A percentile compares a stretch with the other conserved stretches of the same genome.
These are phyloP conservation scores for Fissipunctia ypsillon DNA, from an alignment of 2,888 invertebrate genomes.

Conservation along the genomic window DNA sequence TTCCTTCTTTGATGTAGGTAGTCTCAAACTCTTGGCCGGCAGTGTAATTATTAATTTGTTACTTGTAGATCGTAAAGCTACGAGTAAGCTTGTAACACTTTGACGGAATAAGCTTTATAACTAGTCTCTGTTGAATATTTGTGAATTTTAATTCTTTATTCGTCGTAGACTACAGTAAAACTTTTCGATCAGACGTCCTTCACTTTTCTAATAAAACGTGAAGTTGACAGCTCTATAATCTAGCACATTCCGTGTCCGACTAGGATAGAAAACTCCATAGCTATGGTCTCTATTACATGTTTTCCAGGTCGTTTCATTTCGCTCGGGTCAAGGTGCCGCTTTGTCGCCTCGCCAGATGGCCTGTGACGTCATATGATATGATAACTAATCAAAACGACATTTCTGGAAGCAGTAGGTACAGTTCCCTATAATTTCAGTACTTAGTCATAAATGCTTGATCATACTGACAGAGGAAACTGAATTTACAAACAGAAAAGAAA, in stretches of 20 bases:
- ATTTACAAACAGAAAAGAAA: neutral
- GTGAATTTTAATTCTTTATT: neutral
- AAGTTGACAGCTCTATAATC: constrained; percentile 1
- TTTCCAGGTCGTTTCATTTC: constrained; percentile 45
- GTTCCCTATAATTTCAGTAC: neutral
- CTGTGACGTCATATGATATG: constrained; percentile 26
- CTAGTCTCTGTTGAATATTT: neutral
- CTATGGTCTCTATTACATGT: constrained; percentile 21
- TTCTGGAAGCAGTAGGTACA: constrained; percentile 9
- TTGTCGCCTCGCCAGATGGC: constrained; percentile 32
- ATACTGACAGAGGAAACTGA: neutral
- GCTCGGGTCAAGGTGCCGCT: constrained; percentile 43
- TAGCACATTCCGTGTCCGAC: constrained; percentile 6
- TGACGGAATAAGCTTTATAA: neutral
- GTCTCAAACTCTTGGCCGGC: too few relatives aligned
- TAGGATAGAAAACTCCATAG: constrained; percentile 27
- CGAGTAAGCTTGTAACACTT: neutral
- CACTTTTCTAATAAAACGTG: neutral
- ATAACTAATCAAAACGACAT: constrained; percentile 20
- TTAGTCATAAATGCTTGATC: neutral
- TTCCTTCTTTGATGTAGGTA: too few relatives aligned
- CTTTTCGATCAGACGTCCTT: neutral
- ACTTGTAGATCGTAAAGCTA: neutral
- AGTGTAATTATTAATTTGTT: constrained; percentile 6
- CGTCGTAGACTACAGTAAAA: neutral